phyloP scores from a whole-genome alignment of 2,113 vertebrate genomes.

The Axis porcinus region DNA sequence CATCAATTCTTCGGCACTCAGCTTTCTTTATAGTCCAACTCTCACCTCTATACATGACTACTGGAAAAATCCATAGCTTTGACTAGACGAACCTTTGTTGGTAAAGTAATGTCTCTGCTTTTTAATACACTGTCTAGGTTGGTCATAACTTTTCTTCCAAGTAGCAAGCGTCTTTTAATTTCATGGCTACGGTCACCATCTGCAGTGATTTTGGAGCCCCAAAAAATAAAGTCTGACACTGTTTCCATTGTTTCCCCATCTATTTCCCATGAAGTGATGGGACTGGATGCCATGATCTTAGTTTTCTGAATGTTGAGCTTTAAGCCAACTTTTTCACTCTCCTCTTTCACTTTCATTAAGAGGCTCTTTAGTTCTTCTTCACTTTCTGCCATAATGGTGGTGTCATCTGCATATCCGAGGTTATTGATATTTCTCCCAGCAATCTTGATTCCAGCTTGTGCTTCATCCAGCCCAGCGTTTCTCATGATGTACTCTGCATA shows the following conservation, averaged over 20 bases:
- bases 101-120: not conserved
- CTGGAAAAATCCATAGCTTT: not conserved
- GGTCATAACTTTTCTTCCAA: not conserved
- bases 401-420: not conserved
- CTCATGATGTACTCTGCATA: not conserved
- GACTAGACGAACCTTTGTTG: not conserved
- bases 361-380: not conserved
- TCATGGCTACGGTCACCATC: not conserved
- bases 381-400: not conserved
- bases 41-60: not conserved
- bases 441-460: not conserved
- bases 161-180: not conserved
- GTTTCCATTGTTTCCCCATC: not conserved
- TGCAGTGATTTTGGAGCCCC: not conserved
- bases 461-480: not conserved
- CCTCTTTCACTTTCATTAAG: not conserved
- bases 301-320: not conserved
- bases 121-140: not conserved
- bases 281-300: not conserved
- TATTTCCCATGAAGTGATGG: not conserved
- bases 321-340: not conserved
- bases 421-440: not conserved
- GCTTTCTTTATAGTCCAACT: not conserved
- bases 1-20: not conserved
- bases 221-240: fast-evolving